Evolutionary conservation across 2,113 vertebrate genomes (phyloP).

Genomic region (Pyrgilauda ruficollis): DNA sequence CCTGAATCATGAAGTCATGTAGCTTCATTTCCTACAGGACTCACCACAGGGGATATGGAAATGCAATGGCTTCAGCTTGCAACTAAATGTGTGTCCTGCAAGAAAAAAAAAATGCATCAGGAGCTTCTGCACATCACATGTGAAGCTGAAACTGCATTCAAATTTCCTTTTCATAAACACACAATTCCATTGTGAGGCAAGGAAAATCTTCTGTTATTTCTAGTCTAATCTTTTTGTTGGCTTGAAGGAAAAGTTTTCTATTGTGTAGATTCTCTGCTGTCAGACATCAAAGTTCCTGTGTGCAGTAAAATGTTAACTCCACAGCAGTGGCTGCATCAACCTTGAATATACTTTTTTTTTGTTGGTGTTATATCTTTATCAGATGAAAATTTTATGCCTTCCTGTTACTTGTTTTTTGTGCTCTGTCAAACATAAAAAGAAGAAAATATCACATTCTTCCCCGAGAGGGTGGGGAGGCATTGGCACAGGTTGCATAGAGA

Average conservation of each 20-base stretch:
- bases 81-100: neutral
- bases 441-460: neutral
- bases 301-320: neutral
- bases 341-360: neutral
- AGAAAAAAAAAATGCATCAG: neutral
- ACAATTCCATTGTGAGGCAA: fast-evolving
- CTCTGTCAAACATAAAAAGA: neutral
- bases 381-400: neutral
- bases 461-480: neutral
- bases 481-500: neutral
- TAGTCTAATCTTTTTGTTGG: neutral
- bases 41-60: neutral
- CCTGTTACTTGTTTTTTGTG: neutral
- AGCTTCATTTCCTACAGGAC: neutral
- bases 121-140: fast-evolving
- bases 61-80: neutral
- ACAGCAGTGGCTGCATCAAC: neutral
- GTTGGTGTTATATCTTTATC: neutral
- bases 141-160: neutral
- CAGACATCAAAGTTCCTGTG: neutral
- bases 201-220: neutral
- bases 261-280: neutral
- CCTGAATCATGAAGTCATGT: neutral
- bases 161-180: neutral
- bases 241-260: neutral